Percentiles rank a stretch among this genome's conserved stretches.
phyloP scores from a whole-genome alignment of 2,797 vertebrate genomes.

The Caiman crocodilus region DNA sequence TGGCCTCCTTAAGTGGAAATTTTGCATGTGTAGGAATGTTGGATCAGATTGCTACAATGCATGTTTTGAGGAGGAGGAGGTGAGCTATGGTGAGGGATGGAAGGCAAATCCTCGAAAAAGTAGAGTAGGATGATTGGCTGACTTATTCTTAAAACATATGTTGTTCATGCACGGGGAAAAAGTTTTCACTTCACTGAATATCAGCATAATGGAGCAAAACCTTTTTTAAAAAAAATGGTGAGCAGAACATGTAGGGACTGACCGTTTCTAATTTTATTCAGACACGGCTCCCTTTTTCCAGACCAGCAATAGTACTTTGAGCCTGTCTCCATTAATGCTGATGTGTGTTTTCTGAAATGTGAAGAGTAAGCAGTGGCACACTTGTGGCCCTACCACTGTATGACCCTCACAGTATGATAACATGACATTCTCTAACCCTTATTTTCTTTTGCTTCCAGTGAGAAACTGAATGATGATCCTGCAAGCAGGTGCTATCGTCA shows the following conservation, averaged over 20 bases:
- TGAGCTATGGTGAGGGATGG: not conserved
- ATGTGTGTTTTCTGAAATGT: not conserved
- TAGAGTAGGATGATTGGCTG: not conserved
- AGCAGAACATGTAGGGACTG: not conserved
- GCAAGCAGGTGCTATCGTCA: not conserved
- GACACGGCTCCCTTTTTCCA: not conserved
- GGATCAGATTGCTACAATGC: not conserved
- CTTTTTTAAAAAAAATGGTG: too few species aligned
- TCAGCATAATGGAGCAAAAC: not conserved
- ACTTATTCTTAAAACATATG: not conserved
- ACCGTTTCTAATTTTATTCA: not conserved
- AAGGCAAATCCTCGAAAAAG: not conserved
- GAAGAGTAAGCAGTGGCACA: not conserved
- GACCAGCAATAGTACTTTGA: not conserved
- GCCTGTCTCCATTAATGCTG: not conserved
- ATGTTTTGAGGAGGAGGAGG: not conserved
- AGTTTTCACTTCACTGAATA: not conserved
- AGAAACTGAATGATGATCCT: not conserved
- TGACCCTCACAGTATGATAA: fast-evolving
- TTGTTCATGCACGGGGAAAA: not conserved
- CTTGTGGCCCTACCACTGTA: not conserved
- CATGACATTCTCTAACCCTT: not conserved
- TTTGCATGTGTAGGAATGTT: not conserved
- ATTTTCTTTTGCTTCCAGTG: not conserved
- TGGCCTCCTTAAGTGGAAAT: not conserved